Percentiles rank a stretch among this genome's conserved stretches.
phyloP scores from a whole-genome alignment of 2,888 invertebrate genomes.

The Stenotaenia linearis region DNA sequence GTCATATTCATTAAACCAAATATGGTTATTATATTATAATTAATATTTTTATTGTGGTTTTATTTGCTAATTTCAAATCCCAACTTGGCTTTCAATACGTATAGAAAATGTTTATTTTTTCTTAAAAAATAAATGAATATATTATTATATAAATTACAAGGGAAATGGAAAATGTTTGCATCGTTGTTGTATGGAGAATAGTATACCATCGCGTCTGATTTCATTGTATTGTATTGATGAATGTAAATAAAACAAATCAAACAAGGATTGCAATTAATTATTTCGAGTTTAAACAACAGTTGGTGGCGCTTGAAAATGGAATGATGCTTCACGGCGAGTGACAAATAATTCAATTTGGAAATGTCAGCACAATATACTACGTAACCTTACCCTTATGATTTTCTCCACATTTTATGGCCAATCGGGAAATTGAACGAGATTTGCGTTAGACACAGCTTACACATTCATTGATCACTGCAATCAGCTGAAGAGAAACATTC shows the following conservation, averaged over 20 bases:
- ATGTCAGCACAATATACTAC: too few relatives aligned
- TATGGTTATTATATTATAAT: too few relatives aligned
- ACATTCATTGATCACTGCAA: too few relatives aligned
- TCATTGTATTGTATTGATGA: neutral
- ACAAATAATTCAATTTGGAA: too few relatives aligned
- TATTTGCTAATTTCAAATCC: neutral
- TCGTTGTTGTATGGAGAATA: neutral
- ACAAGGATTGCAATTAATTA: neutral
- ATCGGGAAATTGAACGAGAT: too few relatives aligned
- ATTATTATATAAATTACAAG: neutral
- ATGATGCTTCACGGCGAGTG: too few relatives aligned
- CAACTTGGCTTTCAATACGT: neutral
- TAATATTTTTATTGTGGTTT: neutral
- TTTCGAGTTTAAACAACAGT: too few relatives aligned
- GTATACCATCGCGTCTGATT: neutral
- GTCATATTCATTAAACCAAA: neutral
- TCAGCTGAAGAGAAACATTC: too few relatives aligned
- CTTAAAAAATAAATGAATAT: neutral
- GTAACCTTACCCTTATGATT: too few relatives aligned
- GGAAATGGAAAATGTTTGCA: neutral
- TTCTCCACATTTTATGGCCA: too few relatives aligned
- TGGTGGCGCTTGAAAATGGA: too few relatives aligned
- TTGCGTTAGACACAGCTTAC: too few relatives aligned
- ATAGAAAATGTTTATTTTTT: conserved; percentile 4
- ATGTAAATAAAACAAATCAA: neutral